These are phyloP conservation scores for Coelopa frigida DNA, from an alignment of 1,140 invertebrate species.

Conservation along the genomic window DNA sequence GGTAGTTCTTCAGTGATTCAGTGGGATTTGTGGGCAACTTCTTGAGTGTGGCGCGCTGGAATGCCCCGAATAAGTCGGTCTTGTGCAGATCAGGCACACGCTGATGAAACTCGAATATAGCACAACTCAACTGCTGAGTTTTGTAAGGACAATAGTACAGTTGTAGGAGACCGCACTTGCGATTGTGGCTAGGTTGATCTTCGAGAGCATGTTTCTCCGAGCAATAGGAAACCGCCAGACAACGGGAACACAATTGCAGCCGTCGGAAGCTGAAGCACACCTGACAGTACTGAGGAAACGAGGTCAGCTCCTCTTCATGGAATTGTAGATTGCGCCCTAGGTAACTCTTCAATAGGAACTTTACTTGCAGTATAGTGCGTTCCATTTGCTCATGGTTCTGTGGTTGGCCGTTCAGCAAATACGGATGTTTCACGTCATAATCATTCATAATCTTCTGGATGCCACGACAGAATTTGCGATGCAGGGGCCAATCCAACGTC, in stretches of 20 bases:
- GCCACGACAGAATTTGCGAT: slow-evolving; percentile 17
- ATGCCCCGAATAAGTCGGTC: slow-evolving; percentile 16
- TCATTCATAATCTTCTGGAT: slow-evolving; percentile 14
- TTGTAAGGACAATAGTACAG: slow-evolving; percentile 20
- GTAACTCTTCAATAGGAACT: slow-evolving; percentile 12
- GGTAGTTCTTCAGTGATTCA: slow-evolving; percentile 13
- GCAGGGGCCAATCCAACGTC: slow-evolving; percentile 13
- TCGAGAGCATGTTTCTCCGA: slow-evolving; percentile 12
- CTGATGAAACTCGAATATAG: neutral
- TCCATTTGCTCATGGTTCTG: neutral
- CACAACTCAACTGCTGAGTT: neutral
- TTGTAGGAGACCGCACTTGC: slow-evolving; percentile 17
- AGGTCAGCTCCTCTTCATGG: slow-evolving; percentile 21
- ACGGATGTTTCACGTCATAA: slow-evolving; percentile 15
- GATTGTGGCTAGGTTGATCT: slow-evolving; percentile 13
- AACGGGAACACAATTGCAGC: slow-evolving; percentile 12
- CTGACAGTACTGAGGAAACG: slow-evolving; percentile 20
- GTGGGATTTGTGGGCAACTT: slow-evolving; percentile 9
- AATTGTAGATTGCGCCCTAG: slow-evolving; percentile 13
- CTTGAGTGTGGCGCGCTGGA: slow-evolving; percentile 11
- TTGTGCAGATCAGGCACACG: neutral
- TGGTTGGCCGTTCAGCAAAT: slow-evolving; percentile 10
- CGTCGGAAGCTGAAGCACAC: slow-evolving; percentile 17
- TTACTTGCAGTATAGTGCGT: slow-evolving; percentile 18
- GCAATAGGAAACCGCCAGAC: slow-evolving; percentile 24